Percentiles rank a stretch among this genome's conserved stretches.
Evolutionary conservation across 2,888 invertebrate species (phyloP).

Genomic region (Drosophila histrio): DNA sequence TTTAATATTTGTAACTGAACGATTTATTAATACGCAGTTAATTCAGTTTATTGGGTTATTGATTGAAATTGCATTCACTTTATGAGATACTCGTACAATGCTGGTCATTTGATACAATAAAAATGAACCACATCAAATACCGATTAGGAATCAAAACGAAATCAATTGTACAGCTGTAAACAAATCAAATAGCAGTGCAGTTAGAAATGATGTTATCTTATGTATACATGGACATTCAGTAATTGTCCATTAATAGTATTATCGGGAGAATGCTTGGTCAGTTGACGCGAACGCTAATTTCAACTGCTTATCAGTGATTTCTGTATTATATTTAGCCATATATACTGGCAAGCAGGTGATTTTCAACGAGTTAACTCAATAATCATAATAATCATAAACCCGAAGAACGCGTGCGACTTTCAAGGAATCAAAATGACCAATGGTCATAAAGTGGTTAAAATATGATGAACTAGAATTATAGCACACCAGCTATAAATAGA

Average conservation of each 20-base stretch:
- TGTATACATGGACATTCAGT: slow-evolving; percentile 21
- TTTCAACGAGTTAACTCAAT: slow-evolving; percentile 13
- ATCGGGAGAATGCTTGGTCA: slow-evolving; percentile 47
- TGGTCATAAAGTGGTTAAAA: slow-evolving; percentile 13
- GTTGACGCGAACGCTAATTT: slow-evolving; percentile 25
- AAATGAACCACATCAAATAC: neutral
- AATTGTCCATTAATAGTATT: slow-evolving; percentile 47
- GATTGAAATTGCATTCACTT: slow-evolving; percentile 20
- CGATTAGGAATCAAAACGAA: slow-evolving; percentile 24
- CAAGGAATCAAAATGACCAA: slow-evolving; percentile 44
- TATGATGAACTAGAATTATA: slow-evolving; percentile 3
- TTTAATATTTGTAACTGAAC: no score
- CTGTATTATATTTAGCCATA: slow-evolving; percentile 46
- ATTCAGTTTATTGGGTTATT: neutral
- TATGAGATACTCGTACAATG: neutral
- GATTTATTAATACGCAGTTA: neutral
- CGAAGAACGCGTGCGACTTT: slow-evolving; percentile 32
- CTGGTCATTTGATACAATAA: slow-evolving; percentile 2
- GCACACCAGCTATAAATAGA: slow-evolving; percentile 57
- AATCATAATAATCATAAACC: slow-evolving; percentile 17
- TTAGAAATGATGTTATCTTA: neutral
- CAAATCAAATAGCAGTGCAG: slow-evolving; percentile 36
- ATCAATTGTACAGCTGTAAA: slow-evolving; percentile 20
- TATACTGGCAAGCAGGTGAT: slow-evolving; percentile 22
- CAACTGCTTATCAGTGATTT: slow-evolving; percentile 57